Evolutionary conservation across 2,888 invertebrate species (phyloP), one percentile per base, ranked within the genome.

Genomic region (Palloptera scutellata): DNA sequence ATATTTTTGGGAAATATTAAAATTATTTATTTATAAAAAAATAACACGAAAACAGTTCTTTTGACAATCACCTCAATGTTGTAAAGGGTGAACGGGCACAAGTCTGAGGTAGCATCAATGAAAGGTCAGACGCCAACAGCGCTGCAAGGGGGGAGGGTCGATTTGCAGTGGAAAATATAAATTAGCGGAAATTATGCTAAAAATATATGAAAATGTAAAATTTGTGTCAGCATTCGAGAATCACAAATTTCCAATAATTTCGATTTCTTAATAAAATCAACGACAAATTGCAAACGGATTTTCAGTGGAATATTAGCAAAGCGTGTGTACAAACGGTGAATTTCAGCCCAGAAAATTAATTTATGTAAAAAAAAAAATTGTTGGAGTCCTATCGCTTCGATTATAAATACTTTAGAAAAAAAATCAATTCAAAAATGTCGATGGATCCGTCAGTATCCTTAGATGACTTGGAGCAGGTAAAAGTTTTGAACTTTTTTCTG

Each of bases 401-500:
- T 15, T 9, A 45, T 48, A 48, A 17, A 40, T 40, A 15, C 17
- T 30, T 4, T 30, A 30, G 6, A 41, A 19, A 45, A 15, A 55
- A 40, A 55, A 12, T 9, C 40, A 54, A 0, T 1, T 10, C 1
- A 17, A n/a, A 74, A 75, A 81, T 81, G 81, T 80, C 79, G 1
- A 76, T 81, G 79, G 81, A 81, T 57, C 64, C 64, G 10, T n/a
- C 81, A 17, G 79, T 83, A 58, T 77, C 81, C 1, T 72, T 75
- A 59, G 83, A 84, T 15, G 84, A 83, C 70, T 76, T 83, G 64
- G 82, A 83, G 60, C 81, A 78, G 75, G 83, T 83, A 79, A 43
- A 10, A 42, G 11, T 15, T 8, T 13, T 15, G 20, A 63, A 40
- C 45, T 13, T 43, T 48, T 55, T 41, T 30, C n/a, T 58, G 42